phyloP scores from a whole-genome alignment of 2,888 invertebrate genomes.

The Cosmia pyralina region DNA sequence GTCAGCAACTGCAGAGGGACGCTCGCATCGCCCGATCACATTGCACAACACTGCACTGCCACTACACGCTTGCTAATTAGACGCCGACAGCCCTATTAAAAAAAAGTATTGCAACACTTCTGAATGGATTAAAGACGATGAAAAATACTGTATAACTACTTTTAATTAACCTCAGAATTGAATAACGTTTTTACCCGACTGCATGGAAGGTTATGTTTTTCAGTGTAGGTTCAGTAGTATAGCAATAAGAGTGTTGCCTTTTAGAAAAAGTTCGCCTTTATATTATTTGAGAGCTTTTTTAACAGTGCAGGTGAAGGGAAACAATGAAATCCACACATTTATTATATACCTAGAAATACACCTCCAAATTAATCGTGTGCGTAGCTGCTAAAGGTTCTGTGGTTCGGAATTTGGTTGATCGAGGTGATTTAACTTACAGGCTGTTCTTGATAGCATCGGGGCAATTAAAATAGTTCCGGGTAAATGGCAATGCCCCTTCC shows the following conservation, averaged over 20 bases:
- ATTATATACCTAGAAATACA: no score
- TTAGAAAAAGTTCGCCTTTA: no score
- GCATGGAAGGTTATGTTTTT: neutral
- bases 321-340: no score
- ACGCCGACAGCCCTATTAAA: neutral
- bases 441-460: neutral
- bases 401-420: neutral
- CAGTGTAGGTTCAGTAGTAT: neutral
- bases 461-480: neutral
- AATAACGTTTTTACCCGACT: neutral
- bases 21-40: conserved; percentile 17
- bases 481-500: neutral
- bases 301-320: no score
- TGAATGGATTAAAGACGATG: conserved; percentile 24
- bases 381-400: no score
- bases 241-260: neutral
- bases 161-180: neutral
- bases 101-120: conserved; percentile 20
- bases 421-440: neutral
- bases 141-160: conserved; percentile 3
- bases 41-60: conserved; percentile 24
- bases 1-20: conserved; percentile 11
- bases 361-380: neutral
- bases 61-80: conserved; percentile 36
- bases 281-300: no score